A percentile compares a stretch with the other conserved stretches of the same genome.
Conservation (phyloP, 2,888 invertebrate species). For the Eilema depressum region DNA sequence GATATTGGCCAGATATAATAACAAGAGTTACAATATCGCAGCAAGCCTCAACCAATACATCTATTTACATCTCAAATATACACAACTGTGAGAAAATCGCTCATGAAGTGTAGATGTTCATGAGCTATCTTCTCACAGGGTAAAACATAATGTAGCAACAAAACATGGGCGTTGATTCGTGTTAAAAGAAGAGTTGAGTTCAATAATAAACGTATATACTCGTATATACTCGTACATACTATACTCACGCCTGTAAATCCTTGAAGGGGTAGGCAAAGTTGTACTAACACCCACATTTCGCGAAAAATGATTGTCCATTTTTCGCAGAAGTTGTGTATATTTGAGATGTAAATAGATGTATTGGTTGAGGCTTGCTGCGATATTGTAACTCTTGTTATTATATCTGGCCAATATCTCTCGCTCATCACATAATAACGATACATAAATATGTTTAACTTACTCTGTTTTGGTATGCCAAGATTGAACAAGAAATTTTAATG, state of each 20-base stretch:
- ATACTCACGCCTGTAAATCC: too few species aligned
- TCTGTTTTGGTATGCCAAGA: neutral
- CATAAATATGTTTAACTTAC: neutral
- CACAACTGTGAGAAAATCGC: neutral
- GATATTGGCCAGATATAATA: slow-evolving; percentile 3
- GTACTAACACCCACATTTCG: too few species aligned
- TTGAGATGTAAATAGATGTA: neutral
- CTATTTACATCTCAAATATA: neutral
- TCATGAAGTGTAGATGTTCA: too few species aligned
- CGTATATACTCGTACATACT: too few species aligned
- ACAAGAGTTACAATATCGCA: neutral
- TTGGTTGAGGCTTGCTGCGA: neutral
- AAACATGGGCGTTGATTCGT: too few species aligned
- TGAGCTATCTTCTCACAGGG: too few species aligned
- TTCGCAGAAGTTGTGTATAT: neutral
- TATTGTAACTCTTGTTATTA: neutral
- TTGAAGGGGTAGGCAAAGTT: too few species aligned
- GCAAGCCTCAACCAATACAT: neutral
- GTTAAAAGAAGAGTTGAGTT: too few species aligned
- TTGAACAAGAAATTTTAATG: too few species aligned
- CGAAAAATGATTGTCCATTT: too few species aligned
- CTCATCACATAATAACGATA: neutral
- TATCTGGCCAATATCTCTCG: slow-evolving; percentile 1
- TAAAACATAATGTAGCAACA: too few species aligned
- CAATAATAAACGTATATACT: too few species aligned